These are phyloP conservation scores for Tauraco hartlaubi DNA, from an alignment of 2,797 vertebrate genomes.

Conservation along the genomic window DNA sequence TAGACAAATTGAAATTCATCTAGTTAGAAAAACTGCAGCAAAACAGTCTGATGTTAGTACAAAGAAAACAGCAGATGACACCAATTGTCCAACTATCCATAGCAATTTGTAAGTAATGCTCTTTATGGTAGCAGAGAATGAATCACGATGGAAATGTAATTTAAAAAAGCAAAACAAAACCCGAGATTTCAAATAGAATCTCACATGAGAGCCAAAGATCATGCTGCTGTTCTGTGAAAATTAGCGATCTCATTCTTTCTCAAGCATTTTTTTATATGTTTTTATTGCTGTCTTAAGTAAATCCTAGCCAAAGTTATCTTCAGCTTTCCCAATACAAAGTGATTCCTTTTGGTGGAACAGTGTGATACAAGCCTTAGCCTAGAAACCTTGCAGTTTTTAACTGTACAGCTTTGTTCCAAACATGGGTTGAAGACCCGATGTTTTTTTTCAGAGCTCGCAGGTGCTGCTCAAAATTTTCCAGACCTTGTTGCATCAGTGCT, in stretches of 20 bases:
- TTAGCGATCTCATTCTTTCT: not conserved
- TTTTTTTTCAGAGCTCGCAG: not conserved
- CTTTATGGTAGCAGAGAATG: not conserved
- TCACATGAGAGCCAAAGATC: not conserved
- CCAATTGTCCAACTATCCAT: not conserved
- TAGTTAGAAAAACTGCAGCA: conserved; percentile 13
- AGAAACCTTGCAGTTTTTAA: not conserved
- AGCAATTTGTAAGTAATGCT: conserved; percentile 1
- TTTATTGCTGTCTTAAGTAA: not conserved
- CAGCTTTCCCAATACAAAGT: not conserved
- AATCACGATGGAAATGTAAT: not conserved
- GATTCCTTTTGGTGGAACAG: not conserved
- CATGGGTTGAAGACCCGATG: not conserved
- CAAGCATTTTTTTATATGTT: not conserved
- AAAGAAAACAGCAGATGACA: conserved; percentile 11
- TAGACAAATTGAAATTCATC: not conserved
- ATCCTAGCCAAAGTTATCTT: not conserved
- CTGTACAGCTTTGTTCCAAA: not conserved
- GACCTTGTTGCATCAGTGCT: not conserved
- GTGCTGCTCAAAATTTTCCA: not conserved
- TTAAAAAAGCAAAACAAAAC: not conserved
- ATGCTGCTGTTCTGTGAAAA: not conserved
- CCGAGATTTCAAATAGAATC: not conserved
- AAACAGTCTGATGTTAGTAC: not conserved
- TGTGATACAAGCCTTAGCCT: not conserved